Percentiles rank a stretch among this genome's conserved stretches.
These are phyloP conservation scores for Aphelenchoides besseyi DNA, from an alignment of 1,140 invertebrate species.

Conservation along the genomic window DNA sequence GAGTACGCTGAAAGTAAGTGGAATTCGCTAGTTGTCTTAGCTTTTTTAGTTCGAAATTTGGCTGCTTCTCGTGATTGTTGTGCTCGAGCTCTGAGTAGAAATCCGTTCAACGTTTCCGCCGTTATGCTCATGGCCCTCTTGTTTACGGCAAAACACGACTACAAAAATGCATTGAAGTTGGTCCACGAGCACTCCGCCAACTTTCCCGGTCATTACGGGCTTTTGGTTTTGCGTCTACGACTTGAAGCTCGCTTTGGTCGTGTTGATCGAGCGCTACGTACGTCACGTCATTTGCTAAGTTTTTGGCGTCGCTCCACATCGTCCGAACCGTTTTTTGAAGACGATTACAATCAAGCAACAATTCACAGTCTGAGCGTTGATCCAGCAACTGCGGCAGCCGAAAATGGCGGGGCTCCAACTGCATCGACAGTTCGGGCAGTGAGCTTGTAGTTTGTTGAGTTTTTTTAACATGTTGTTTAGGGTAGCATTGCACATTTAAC, in stretches of 20 bases:
- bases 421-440: background rate
- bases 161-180: conserved; percentile 55
- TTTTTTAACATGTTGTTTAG: conserved; percentile 1
- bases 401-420: background rate
- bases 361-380: background rate
- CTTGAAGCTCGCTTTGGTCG: conserved; percentile 50
- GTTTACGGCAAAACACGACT: conserved; percentile 58
- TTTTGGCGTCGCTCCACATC: conserved; percentile 44
- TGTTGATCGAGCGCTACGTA: conserved; percentile 54
- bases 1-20: conserved; percentile 51
- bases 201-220: conserved; percentile 61
- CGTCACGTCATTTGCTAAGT: conserved; percentile 49
- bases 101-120: conserved; percentile 54
- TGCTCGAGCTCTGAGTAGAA: conserved; percentile 47
- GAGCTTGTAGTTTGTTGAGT: background rate
- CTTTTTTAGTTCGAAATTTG: conserved; percentile 38
- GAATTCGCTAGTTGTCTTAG: conserved; percentile 16
- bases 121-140: conserved; percentile 59
- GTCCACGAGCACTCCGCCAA: conserved; percentile 52
- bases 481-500: background rate
- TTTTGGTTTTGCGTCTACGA: conserved; percentile 56
- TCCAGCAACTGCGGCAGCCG: background rate
- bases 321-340: background rate
- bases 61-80: conserved; percentile 51
- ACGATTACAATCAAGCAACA: background rate